These are phyloP conservation scores for Agriopis leucophaearia DNA, from an alignment of 2,888 invertebrate species.

Conservation along the genomic window DNA sequence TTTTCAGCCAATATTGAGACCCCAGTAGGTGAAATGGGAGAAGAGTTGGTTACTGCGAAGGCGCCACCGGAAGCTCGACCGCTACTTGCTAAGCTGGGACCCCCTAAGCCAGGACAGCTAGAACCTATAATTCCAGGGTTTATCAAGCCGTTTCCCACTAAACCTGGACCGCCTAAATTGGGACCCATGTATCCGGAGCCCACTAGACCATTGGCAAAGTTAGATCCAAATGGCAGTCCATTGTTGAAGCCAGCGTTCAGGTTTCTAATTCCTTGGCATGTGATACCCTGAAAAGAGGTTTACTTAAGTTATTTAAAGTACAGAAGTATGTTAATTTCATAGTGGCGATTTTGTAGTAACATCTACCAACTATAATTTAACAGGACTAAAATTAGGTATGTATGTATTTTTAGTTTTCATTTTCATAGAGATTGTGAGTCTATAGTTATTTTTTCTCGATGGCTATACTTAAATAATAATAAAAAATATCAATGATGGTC, in stretches of 20 bases:
- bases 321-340: too few species aligned
- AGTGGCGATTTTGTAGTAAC: too few species aligned
- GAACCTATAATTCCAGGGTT: neutral
- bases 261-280: slow-evolving; percentile 29
- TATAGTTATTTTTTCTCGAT: too few species aligned
- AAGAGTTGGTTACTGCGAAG: slow-evolving; percentile 47
- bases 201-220: slow-evolving; percentile 8
- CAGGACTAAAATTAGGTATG: too few species aligned
- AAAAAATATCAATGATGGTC: too few species aligned
- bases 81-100: neutral
- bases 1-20: slow-evolving; percentile 52
- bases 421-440: too few species aligned
- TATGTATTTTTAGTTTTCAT: too few species aligned
- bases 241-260: slow-evolving; percentile 29
- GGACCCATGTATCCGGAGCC: neutral
- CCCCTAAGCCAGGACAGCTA: slow-evolving; percentile 1
- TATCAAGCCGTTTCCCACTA: neutral
- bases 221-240: slow-evolving; percentile 9
- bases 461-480: too few species aligned
- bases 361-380: too few species aligned
- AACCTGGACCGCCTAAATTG: neutral
- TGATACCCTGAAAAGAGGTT: slow-evolving; percentile 12
- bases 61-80: slow-evolving; percentile 34
- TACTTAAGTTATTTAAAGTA: neutral
- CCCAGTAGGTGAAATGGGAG: slow-evolving; percentile 49